Evolutionary conservation across 1,140 invertebrate species (phyloP).

Genomic region (Drosophila erecta): DNA sequence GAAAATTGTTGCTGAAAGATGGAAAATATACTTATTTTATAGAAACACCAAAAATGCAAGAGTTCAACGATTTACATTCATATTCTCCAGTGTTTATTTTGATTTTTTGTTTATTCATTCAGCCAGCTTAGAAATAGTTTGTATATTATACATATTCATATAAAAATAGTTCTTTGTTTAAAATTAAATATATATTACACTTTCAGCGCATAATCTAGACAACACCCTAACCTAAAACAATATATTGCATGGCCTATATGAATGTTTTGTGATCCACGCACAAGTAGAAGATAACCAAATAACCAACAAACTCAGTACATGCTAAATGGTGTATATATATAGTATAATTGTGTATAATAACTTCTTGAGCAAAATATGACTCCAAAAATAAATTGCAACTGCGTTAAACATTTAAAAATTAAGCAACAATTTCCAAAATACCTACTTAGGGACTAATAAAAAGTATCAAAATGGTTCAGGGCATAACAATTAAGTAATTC

Average conservation of each 20-base stretch:
- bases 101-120: conserved; percentile 67
- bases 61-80: neutral
- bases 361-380: conserved; percentile 67
- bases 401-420: conserved; percentile 71
- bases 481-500: conserved; percentile 80
- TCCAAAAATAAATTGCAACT: conserved; percentile 72
- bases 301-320: conserved; percentile 51
- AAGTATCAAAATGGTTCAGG: conserved; percentile 73
- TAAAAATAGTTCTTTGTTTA: conserved; percentile 70
- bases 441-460: conserved; percentile 76
- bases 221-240: conserved; percentile 79
- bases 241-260: conserved; percentile 58
- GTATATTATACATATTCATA: conserved; percentile 70
- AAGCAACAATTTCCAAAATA: conserved; percentile 81
- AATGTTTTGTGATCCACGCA: conserved; percentile 41
- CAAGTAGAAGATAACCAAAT: conserved; percentile 43
- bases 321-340: conserved; percentile 41
- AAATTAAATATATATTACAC: conserved; percentile 54
- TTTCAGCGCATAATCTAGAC: conserved; percentile 57
- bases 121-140: conserved; percentile 71
- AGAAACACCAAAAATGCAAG: neutral
- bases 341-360: conserved; percentile 36
- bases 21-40: too few species aligned
- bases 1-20: too few species aligned
- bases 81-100: conserved; percentile 34